phyloP scores from a whole-genome alignment of 1,140 invertebrate species.

The Hyposmocoma kahamanoa region DNA sequence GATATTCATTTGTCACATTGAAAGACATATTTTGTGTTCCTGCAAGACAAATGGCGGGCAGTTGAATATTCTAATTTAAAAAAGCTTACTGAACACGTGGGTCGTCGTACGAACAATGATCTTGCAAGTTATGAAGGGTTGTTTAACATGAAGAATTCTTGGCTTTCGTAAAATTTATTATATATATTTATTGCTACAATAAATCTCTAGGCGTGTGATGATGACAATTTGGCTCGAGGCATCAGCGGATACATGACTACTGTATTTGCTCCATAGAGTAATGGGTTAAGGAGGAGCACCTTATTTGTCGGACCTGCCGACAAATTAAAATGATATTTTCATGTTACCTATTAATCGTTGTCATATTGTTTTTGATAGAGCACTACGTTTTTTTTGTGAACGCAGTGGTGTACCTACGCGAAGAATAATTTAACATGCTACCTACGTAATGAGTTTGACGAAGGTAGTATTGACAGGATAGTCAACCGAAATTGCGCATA shows the following conservation, averaged over 20 bases:
- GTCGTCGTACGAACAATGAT: conserved; percentile 44
- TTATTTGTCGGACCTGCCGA: too few species aligned
- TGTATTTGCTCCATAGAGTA: neutral
- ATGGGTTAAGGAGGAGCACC: too few species aligned
- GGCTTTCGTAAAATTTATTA: conserved; percentile 25
- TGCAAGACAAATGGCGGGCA: conserved; percentile 43
- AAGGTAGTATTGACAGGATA: neutral
- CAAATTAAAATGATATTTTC: too few species aligned
- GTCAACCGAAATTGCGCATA: too few species aligned
- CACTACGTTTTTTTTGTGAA: too few species aligned
- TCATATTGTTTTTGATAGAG: too few species aligned
- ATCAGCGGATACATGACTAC: neutral
- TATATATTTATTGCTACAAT: neutral
- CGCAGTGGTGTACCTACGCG: too few species aligned
- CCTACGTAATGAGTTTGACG: too few species aligned
- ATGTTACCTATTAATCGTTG: too few species aligned
- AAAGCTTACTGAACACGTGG: conserved; percentile 44
- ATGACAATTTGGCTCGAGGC: neutral
- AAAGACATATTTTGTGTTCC: conserved; percentile 35
- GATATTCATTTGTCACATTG: conserved; percentile 45
- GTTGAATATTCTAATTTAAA: conserved; percentile 63
- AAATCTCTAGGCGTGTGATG: neutral
- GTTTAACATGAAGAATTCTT: conserved; percentile 23
- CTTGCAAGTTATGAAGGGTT: conserved; percentile 29
- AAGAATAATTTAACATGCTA: too few species aligned